Evolutionary conservation across 2,888 invertebrate genomes (phyloP).

Genomic region (Monopis laevigella): DNA sequence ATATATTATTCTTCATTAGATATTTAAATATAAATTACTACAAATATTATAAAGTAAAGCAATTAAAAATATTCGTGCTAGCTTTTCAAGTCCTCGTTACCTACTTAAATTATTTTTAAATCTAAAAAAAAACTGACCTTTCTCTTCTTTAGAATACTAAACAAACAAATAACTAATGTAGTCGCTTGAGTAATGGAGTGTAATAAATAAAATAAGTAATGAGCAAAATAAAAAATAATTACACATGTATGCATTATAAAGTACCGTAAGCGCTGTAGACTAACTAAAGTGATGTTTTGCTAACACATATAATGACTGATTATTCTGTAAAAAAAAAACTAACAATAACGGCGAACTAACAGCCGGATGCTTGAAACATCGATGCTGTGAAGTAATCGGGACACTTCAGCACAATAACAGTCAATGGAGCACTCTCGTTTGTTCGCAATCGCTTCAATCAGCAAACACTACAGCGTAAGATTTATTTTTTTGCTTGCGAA

Average conservation of each 20-base stretch:
- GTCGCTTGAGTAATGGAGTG: slow-evolving; percentile 5
- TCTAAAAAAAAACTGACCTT: background rate
- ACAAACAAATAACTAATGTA: slow-evolving; percentile 10
- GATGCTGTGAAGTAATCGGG: slow-evolving; percentile 6
- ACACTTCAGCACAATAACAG: slow-evolving; percentile 9
- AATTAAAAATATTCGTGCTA: too few species aligned
- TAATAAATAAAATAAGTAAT: slow-evolving; percentile 8
- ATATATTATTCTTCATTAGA: background rate
- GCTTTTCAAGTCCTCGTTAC: too few species aligned
- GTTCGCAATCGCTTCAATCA: slow-evolving; percentile 36
- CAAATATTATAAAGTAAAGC: background rate
- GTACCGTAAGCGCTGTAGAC: slow-evolving; percentile 10
- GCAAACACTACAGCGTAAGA: slow-evolving; percentile 30
- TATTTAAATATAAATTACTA: background rate
- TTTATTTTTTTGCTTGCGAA: slow-evolving; percentile 47
- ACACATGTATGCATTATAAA: slow-evolving; percentile 11
- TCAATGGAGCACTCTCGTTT: slow-evolving; percentile 39
- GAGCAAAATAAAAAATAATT: slow-evolving; percentile 9
- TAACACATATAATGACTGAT: slow-evolving; percentile 7
- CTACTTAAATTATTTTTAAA: too few species aligned
- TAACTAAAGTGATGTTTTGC: slow-evolving; percentile 8
- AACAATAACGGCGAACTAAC: slow-evolving; percentile 13
- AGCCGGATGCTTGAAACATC: slow-evolving; percentile 10
- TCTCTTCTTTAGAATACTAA: slow-evolving; percentile 1
- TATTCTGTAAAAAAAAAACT: slow-evolving; percentile 9